A percentile compares a stretch with the other conserved stretches of the same genome.
phyloP scores from a whole-genome alignment of 2,797 vertebrate genomes.

The Melanotaenia maccullochi region DNA sequence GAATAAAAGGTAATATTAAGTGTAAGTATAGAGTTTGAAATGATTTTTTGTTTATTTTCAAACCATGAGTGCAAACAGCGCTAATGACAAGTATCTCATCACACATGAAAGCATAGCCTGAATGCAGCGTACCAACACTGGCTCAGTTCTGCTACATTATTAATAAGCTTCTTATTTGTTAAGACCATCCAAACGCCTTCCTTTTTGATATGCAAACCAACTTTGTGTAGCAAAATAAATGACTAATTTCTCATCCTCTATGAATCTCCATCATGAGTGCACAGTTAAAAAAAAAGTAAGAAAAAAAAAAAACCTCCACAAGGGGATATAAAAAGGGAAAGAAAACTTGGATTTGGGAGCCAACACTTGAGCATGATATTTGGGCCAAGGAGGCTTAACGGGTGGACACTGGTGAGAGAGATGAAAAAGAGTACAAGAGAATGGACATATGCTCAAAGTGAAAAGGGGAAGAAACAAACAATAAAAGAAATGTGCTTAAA shows the following conservation, averaged over 20 bases:
- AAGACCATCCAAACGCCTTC: slow-evolving; percentile 54
- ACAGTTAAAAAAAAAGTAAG: background rate
- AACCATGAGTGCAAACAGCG: slow-evolving; percentile 35
- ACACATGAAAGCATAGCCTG: slow-evolving; percentile 68
- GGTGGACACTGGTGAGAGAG: slow-evolving; percentile 25
- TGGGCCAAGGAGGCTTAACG: slow-evolving; percentile 38
- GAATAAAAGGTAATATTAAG: slow-evolving; percentile 9
- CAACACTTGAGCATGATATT: slow-evolving; percentile 31
- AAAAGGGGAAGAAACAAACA: slow-evolving; percentile 9
- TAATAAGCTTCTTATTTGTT: slow-evolving; percentile 71
- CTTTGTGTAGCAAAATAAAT: slow-evolving; percentile 49
- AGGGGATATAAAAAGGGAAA: background rate
- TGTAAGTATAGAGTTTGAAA: slow-evolving; percentile 17
- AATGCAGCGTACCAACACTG: slow-evolving; percentile 58
- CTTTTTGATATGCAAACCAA: slow-evolving; percentile 67
- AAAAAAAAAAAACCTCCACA: slow-evolving; percentile 25
- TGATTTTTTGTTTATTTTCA: slow-evolving; percentile 35
- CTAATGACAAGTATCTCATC: slow-evolving; percentile 37
- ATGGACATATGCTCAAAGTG: slow-evolving; percentile 15
- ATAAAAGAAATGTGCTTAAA: slow-evolving; percentile 40
- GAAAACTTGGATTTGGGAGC: slow-evolving; percentile 25
- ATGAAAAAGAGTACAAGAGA: slow-evolving; percentile 10
- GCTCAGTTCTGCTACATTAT: slow-evolving; percentile 69
- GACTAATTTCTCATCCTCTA: slow-evolving; percentile 23
- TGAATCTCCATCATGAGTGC: slow-evolving; percentile 19